Conservation (phyloP, 2,797 vertebrate species). For the Cetoscarus ocellatus region DNA sequence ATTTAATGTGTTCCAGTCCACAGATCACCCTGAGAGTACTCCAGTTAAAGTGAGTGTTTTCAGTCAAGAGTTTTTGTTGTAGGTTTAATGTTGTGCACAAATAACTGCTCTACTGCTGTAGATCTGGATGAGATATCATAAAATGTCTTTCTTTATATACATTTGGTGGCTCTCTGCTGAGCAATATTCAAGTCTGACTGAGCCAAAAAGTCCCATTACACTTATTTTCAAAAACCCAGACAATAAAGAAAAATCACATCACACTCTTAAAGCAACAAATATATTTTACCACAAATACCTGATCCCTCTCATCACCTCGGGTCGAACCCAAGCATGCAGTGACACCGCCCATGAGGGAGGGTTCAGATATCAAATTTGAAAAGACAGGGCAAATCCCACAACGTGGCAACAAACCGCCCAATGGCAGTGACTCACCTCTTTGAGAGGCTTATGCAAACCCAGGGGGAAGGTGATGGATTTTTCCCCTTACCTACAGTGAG, state of each 20-base stretch:
- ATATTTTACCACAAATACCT: conserved; percentile 28
- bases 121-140: conserved; percentile 36
- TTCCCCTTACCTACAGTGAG: conserved; percentile 86
- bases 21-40: conserved; percentile 66
- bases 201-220: conserved; percentile 18
- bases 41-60: conserved; percentile 70
- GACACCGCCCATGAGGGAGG: conserved; percentile 61
- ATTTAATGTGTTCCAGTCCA: conserved; percentile 78
- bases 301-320: conserved; percentile 35
- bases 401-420: conserved; percentile 85
- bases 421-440: conserved; percentile 82
- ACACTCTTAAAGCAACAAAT: conserved; percentile 19
- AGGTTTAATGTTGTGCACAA: conserved; percentile 36
- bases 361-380: conserved; percentile 82
- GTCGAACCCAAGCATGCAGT: conserved; percentile 48
- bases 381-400: conserved; percentile 84
- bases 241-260: conserved; percentile 19
- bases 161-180: conserved; percentile 2
- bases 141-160: conserved; percentile 38
- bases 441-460: conserved; percentile 89
- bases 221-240: neutral
- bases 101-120: conserved; percentile 27
- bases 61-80: conserved; percentile 29
- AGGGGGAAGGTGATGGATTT: conserved; percentile 89
- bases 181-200: conserved; percentile 26